Evolutionary conservation across 2,113 vertebrate genomes (phyloP), one percentile per base, ranked within the genome.

Genomic region (Varanus salvator): DNA sequence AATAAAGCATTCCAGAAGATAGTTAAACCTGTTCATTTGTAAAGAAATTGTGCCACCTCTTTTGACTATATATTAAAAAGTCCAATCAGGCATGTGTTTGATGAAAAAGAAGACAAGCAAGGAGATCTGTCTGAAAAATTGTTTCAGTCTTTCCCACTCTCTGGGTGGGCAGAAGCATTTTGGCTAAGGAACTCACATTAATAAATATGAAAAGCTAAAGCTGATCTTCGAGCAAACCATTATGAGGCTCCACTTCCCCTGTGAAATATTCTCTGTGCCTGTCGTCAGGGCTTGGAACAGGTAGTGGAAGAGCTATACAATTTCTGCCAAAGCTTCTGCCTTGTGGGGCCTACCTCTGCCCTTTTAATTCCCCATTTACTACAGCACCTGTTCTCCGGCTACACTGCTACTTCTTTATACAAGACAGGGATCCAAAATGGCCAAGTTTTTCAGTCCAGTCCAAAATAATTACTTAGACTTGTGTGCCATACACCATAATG

Each of bases 171-270:
- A 69, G 9, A 17, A 21, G 29, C 69, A 8, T 29, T 34, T 80
- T 80, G 76, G 77, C 75, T 50, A 80, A 80, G 34, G 72, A 27
- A 7, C 44, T 34, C 72, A 34, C 69, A 29, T 76, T 60, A 64
- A 60, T 86, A 86, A 76, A 21, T 60, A 86, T 64, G 31, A 86
- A 60, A 60, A 44, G 44, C n/a, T 76, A 76, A 86, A 38, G 74
- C 21, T 76, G 72, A 76, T 86, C 52, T 76, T 86, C 76, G 54
- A 54, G 50, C 34, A 86, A 85, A 60, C 72, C 60, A 76, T 86
- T 76, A 86, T 38, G 72, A 76, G 86, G 29, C 31, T 80, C 31
- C 44, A 54, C n/a, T 72, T 69, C 23, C 66, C 9, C 66, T 7
- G 12, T 76, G 60, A 75, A 86, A 27, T 60, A 14, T 76, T 76